Evolutionary conservation across 2,797 vertebrate genomes (phyloP), one percentile per base, ranked within the genome.

Genomic region (Gallinago nigripennis): DNA sequence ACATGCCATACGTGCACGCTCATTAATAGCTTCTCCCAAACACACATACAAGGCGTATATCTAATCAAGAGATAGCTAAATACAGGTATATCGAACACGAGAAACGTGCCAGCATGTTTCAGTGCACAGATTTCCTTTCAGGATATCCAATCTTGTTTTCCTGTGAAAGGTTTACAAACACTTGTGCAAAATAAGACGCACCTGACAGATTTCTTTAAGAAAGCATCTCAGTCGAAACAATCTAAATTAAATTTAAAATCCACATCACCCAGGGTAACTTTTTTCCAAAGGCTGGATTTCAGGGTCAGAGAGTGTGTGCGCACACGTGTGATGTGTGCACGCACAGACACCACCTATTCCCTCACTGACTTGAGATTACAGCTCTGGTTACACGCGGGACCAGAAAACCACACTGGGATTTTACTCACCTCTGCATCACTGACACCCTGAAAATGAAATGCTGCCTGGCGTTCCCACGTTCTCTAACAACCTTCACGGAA

Each of bases 271-370:
- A 75, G 61, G 87, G 64, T 72, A 91, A 91, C 68, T 66, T 76
- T 75, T 78, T 81, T 64, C 50, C 79, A 86, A 88, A 93, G 81
- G 84, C 77, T 82, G 61, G 86, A 95, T 93, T 94, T 63, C 54
- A 51, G 69, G 48, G 57, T 18, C 0, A 45, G 64, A 43, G 35
- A 4, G 46, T 0, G 45, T 21, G 46, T 20, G 33, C 2, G 2
- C 45, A 46, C 46, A 35, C 2, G 10, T 17, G 33, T 2, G 5
- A 3, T 25, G 46, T 48, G 54, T 50, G 87, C 63, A 28, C 23
- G 33, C 57, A 10, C 23, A 56, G 12, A 58, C 78, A 54, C 64
- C n/a, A 45, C 60, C 24, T 30, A 51, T 21, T 90, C 58, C 75
- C 89, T 80, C 80, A 68, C 57, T 79, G 54, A 13, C 64, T 9